Conservation (phyloP, 2,797 vertebrate genomes). For the Phataginus tetradactyla region DNA sequence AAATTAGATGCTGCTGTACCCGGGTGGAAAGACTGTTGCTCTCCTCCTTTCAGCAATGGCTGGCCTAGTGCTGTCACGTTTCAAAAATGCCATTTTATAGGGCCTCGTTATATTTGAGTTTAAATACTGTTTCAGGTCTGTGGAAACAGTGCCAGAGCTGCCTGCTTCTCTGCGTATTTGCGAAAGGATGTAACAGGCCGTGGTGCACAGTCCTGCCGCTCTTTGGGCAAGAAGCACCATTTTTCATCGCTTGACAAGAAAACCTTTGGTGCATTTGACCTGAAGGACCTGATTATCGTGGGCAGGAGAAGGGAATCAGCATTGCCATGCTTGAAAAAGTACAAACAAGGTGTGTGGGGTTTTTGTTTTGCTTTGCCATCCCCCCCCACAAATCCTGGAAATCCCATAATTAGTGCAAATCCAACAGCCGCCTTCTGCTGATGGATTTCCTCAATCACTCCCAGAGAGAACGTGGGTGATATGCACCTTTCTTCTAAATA, state of each 20-base stretch:
- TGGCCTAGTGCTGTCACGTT: fast-evolving
- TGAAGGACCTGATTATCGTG: background rate
- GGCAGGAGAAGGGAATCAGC: background rate
- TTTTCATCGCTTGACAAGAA: background rate
- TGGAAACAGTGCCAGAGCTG: background rate
- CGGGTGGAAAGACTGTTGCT: background rate
- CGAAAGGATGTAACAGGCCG: background rate
- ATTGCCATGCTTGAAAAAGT: background rate
- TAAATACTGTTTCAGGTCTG: background rate
- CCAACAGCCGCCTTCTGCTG: background rate
- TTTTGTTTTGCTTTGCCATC: background rate
- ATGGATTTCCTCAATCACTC: background rate
- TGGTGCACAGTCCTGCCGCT: background rate
- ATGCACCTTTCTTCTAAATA: background rate
- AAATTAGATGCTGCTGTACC: background rate
- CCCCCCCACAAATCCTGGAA: background rate
- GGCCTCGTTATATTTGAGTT: background rate
- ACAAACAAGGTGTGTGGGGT: background rate
- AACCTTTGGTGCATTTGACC: background rate
- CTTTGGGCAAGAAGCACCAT: background rate
- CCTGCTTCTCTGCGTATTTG: background rate
- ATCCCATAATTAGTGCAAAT: background rate
- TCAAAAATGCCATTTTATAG: fast-evolving
- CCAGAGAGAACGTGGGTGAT: background rate
- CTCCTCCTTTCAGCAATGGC: fast-evolving